Base-by-base conservation (phyloP, 2,797 vertebrate genomes). In the Bradypodion pumilum region DNA sequence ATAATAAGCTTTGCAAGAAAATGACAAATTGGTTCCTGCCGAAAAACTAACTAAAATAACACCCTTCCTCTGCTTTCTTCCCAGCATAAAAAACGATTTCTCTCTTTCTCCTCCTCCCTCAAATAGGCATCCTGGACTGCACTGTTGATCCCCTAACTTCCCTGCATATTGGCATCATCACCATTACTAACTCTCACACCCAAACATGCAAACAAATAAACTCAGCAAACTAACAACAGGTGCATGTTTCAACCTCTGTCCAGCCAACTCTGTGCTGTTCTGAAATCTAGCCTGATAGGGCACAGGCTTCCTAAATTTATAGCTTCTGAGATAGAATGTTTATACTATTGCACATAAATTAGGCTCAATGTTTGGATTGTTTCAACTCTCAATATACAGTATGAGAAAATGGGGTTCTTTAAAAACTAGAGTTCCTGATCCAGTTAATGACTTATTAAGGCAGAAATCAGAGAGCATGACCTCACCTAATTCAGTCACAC, bases 41-140 rank as follows among this genome's bases (percentile, higher is more conserved):
- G 83, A 80, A 73, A 89, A 89, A 70, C 72, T 83, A 90, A 92
- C 87, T 87, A 91, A 80, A 91, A 89, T 63, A 89, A 91, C 90
- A 62, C 59, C 69, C 89, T 92, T 59, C 87, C 83, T 90, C 84
- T 1, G 4, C 86, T 80, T 13, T 68, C 63, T 78, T 0, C 16
- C 32, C 44, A 85, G 32, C 2, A 8, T 93, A 89, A 74, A 85
- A 89, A 70, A 5, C 88, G 85, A 75, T 90, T 86, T 78, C 66
- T 80, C 82, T 81, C 49, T 87, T 76, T 37, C 68, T 44, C 82
- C 79, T 21, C 87, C 75, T n/a, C 73, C 52, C 86, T 83, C 77
- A 87, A 46, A 85, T 8, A 52, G 1, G 0, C 52, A 90, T 85
- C 83, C 80, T 37, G 0, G 70, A 70, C 77, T 80, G 62, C 59